Evolutionary conservation across 2,113 vertebrate genomes (phyloP), one percentile per base, ranked within the genome.

Genomic region (Thryonomys swinderianus): DNA sequence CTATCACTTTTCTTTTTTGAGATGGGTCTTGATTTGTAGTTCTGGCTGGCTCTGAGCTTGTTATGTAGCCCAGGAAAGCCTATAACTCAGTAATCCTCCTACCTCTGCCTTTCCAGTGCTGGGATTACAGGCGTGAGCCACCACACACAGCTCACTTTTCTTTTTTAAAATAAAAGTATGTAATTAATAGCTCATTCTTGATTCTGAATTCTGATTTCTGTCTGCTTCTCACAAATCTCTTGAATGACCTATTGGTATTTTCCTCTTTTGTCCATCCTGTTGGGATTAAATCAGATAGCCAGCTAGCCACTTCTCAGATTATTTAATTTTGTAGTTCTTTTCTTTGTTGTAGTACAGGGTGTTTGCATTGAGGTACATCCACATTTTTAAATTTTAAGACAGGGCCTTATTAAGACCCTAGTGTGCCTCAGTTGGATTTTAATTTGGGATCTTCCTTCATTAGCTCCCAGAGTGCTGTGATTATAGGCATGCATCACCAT

Each of bases 191-290:
- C 51, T 85, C 13, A 27, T 76, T 14, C 37, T 69, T 64, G 71
- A 69, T 62, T 85, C 78, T 85, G 53, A 85, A 71, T 95, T 51
- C 83, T 73, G 23, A n/a, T 55, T 90, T 80, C 74, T 86, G 76
- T n/a, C 55, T 71, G 4, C 64, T 73, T 90, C 45, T 93, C 42
- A 74, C 53, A 61, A 90, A 79, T 67, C 69, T 66, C 10, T 34
- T 30, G 57, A 51, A 61, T 4, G 9, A 88, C 71, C 13, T 85
- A 64, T 61, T 42, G 18, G 21, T 55, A 81, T 73, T 81, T 48
- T 40, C 21, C 8, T 25, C 27, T 13, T 13, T 45, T 45, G 4
- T 45, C 37, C 17, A 59, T 80, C 12, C 53, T 78, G 11, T 85
- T 48, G 13, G 53, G 59, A 51, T 94, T 69, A 45, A 73, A 45